phyloP scores from a whole-genome alignment of 1,140 invertebrate species.

The Cotesia vestalis region DNA sequence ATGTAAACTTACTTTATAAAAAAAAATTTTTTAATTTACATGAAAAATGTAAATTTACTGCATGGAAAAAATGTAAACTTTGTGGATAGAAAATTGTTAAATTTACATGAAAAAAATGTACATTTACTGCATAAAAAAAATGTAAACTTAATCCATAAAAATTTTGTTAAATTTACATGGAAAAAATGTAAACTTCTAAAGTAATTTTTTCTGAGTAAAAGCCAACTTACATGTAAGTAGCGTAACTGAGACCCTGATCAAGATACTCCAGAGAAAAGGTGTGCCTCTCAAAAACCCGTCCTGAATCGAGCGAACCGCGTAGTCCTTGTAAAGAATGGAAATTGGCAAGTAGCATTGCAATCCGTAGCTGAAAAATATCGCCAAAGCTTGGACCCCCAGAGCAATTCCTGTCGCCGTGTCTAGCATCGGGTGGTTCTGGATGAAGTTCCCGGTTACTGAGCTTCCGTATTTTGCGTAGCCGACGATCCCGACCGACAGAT shows the following conservation, averaged over 20 bases:
- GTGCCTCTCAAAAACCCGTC: slow-evolving; percentile 36
- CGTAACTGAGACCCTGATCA: slow-evolving; percentile 44
- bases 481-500: slow-evolving; percentile 41
- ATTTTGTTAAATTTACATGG: too few species aligned
- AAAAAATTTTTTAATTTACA: too few species aligned
- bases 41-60: too few species aligned
- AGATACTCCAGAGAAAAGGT: slow-evolving; percentile 43
- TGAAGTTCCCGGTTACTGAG: slow-evolving; percentile 46
- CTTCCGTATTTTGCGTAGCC: slow-evolving; percentile 50
- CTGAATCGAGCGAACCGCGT: slow-evolving; percentile 42
- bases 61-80: too few species aligned
- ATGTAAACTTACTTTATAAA: too few species aligned
- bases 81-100: too few species aligned
- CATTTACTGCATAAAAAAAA: too few species aligned
- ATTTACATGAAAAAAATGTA: too few species aligned
- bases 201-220: neutral
- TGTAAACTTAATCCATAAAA: too few species aligned
- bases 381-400: slow-evolving; percentile 45
- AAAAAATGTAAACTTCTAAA: too few species aligned
- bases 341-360: slow-evolving; percentile 51
- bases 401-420: slow-evolving; percentile 42
- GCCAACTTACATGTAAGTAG: slow-evolving; percentile 43
- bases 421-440: slow-evolving; percentile 43
- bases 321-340: slow-evolving; percentile 42
- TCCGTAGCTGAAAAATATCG: slow-evolving; percentile 50